Conservation (phyloP, 2,113 vertebrate genomes). For the Aptenodytes forsteri region DNA sequence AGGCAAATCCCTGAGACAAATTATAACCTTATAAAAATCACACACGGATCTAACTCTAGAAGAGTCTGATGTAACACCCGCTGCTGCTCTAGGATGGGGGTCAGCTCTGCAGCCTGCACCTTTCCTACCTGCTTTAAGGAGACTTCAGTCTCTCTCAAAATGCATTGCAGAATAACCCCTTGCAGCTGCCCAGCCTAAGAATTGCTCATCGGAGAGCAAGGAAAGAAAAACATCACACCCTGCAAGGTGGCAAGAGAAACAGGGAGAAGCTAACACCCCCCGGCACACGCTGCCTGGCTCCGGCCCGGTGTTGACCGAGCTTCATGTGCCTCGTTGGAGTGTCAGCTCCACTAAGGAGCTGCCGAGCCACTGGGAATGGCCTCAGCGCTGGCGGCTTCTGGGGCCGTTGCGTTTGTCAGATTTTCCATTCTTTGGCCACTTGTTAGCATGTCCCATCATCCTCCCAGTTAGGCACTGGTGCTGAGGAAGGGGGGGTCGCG, state of each 20-base stretch:
- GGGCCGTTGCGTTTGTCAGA: fast-evolving
- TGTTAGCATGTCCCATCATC: neutral
- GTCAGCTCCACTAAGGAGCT: neutral
- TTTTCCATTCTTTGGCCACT: neutral
- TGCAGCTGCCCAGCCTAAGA: neutral
- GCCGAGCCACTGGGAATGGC: neutral
- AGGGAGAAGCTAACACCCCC: neutral
- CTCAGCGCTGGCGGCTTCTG: fast-evolving
- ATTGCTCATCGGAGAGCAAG: neutral
- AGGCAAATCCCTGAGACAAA: neutral
- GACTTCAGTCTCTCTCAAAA: neutral
- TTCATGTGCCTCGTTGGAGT: neutral
- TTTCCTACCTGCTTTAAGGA: neutral
- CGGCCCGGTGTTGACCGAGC: fast-evolving
- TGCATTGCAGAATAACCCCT: neutral
- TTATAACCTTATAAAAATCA: neutral
- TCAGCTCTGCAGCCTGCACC: neutral
- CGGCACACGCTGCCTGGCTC: neutral
- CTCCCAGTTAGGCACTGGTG: neutral
- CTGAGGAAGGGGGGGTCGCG: neutral
- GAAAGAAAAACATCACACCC: constrained; percentile 22
- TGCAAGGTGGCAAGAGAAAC: constrained; percentile 1
- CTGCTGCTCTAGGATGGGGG: neutral
- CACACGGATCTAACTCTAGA: neutral
- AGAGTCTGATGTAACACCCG: neutral